Base-by-base conservation (phyloP, 2,888 invertebrate species). In the Drosophila gaucha region DNA sequence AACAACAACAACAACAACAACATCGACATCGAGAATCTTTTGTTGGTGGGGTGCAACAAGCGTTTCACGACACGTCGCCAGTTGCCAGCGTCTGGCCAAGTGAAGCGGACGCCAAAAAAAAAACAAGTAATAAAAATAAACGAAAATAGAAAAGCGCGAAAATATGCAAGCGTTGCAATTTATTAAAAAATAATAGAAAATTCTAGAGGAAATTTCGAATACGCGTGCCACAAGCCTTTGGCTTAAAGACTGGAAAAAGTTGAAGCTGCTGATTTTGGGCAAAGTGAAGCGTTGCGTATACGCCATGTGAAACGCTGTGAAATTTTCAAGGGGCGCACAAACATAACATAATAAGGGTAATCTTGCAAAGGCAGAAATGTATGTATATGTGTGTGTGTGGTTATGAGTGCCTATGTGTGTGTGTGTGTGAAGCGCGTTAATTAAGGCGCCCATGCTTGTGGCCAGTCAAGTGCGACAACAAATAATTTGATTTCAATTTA, bases 401-500 rank as follows among this genome's bases (percentile, higher is more conserved):
- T 26, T 28, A 28, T 5, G 22, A 22, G n/a, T 6, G 38, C n/a
- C n/a, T 39, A 20, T 22, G 20, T 50, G 39, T 35, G 14, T 51
- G 31, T 24, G 16, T 31, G 18, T 57, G 22, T 52, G 24, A 46
- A 76, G 63, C 73, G 88, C 84, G 86, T 80, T 88, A 90, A 90
- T 90, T 89, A 84, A 84, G 76, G 82, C 78, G 74, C 74, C 67
- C 83, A 74, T 67, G 80, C 77, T 69, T 70, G 86, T 71, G 89
- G 88, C 72, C 80, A 80, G 82, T 85, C 82, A 90, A 90, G 90
- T 88, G 90, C 88, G 88, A 87, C 90, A 89, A 89, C 90, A 89
- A 90, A 89, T 90, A 88, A 90, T 90, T 89, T 88, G 90, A 90
- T 90, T 90, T 90, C 89, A 90, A 90, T 90, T 90, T 83, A 88